These are phyloP conservation scores for Leptopilina clavipes DNA, from an alignment of 1,140 invertebrate genomes.

Conservation along the genomic window DNA sequence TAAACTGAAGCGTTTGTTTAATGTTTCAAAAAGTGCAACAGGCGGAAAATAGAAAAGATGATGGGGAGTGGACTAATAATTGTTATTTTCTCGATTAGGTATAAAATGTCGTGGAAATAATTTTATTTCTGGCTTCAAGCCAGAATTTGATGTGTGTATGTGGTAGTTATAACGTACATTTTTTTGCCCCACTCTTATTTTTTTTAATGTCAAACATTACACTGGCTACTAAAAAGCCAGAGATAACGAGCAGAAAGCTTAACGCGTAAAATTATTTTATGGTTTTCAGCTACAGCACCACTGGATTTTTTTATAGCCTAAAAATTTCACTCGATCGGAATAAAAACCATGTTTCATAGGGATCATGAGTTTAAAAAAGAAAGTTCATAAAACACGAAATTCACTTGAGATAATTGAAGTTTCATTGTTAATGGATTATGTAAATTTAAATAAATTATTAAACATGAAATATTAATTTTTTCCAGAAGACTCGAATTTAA, in stretches of 20 bases:
- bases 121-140: constrained; percentile 30
- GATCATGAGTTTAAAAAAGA: background rate
- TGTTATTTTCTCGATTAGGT: constrained; percentile 16
- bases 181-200: background rate
- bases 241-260: constrained; percentile 34
- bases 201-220: constrained; percentile 47
- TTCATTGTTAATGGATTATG: too few species aligned
- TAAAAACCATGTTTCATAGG: background rate
- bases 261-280: constrained; percentile 20
- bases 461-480: too few species aligned
- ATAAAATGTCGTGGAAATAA: constrained; percentile 13
- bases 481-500: too few species aligned
- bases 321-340: constrained; percentile 9
- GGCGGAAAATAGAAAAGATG: background rate
- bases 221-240: constrained; percentile 37
- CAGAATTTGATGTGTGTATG: constrained; percentile 32
- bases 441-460: too few species aligned
- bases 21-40: background rate
- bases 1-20: background rate
- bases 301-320: constrained; percentile 1
- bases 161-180: constrained; percentile 42
- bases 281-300: background rate
- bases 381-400: background rate
- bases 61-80: background rate
- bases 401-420: background rate